Percentiles rank a stretch among this genome's conserved stretches.
phyloP scores from a whole-genome alignment of 2,797 vertebrate genomes.

The Ctenopoma multispine region DNA sequence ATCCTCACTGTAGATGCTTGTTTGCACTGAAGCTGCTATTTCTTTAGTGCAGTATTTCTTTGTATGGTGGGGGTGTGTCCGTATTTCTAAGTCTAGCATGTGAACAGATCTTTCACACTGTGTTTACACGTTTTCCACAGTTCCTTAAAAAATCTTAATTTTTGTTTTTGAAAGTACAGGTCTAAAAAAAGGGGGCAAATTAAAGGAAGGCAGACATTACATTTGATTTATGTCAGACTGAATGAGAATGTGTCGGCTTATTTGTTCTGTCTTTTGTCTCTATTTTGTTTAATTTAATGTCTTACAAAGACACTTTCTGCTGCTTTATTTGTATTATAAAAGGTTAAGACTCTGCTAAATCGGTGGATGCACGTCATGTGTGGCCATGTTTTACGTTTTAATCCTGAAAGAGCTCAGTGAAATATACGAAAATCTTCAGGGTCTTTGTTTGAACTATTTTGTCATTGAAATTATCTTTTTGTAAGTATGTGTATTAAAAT shows the following conservation, averaged over 20 bases:
- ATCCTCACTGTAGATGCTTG: not conserved
- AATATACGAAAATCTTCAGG: not conserved
- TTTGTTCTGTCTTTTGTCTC: constrained; percentile 42
- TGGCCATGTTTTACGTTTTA: constrained; percentile 11
- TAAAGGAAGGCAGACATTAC: constrained; percentile 46
- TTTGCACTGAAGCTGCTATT: not conserved
- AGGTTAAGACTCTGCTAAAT: constrained; percentile 7
- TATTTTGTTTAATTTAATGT: constrained; percentile 48
- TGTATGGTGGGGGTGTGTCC: not conserved
- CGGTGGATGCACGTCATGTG: not conserved
- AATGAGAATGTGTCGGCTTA: constrained; percentile 33
- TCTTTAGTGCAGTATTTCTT: not conserved
- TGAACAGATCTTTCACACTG: constrained; percentile 8
- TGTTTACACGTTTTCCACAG: constrained; percentile 30
- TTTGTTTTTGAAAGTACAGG: constrained; percentile 45
- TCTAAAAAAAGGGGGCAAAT: constrained; percentile 56
- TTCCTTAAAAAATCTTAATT: constrained; percentile 39
- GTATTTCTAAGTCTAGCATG: constrained; percentile 10
- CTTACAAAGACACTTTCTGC: constrained; percentile 26
- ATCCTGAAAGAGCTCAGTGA: not conserved
- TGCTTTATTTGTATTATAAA: constrained; percentile 40
- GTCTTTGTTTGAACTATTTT: not conserved
- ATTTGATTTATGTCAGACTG: constrained; percentile 48
- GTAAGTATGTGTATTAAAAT: not conserved
- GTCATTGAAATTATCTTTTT: not conserved